A percentile compares a stretch with the other conserved stretches of the same genome.
These are phyloP conservation scores for Heliothis virescens DNA, from an alignment of 1,140 invertebrate species.

Conservation along the genomic window DNA sequence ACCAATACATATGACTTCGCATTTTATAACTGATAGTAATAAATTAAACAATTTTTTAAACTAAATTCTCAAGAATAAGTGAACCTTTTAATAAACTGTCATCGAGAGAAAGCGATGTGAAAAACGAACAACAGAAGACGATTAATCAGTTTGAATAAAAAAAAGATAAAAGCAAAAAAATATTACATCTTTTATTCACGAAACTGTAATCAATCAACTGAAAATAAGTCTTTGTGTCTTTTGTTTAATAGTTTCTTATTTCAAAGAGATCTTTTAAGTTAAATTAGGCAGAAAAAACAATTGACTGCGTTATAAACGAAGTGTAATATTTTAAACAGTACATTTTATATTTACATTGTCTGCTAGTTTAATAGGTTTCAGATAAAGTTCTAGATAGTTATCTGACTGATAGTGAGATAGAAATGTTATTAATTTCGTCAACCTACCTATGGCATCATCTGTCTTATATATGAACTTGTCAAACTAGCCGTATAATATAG, in stretches of 20 bases:
- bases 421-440: no score
- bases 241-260: not conserved
- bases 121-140: not conserved
- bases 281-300: not conserved
- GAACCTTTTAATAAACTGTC: not conserved
- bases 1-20: no score
- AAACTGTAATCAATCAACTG: constrained; percentile 30
- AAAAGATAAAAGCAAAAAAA: constrained; percentile 19
- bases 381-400: no score
- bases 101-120: constrained; percentile 8
- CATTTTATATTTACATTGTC: no score
- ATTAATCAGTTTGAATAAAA: constrained; percentile 16
- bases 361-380: no score
- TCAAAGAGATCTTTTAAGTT: not conserved
- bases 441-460: no score
- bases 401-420: no score
- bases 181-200: constrained; percentile 21
- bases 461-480: no score
- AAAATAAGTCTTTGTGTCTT: constrained; percentile 5
- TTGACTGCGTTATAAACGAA: no score
- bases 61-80: not conserved
- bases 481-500: no score
- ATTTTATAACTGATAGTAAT: no score
- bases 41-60: not conserved
- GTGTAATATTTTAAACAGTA: no score